A percentile compares a stretch with the other conserved stretches of the same genome.
phyloP scores from a whole-genome alignment of 1,140 invertebrate species.

The Ceratina australensis region DNA sequence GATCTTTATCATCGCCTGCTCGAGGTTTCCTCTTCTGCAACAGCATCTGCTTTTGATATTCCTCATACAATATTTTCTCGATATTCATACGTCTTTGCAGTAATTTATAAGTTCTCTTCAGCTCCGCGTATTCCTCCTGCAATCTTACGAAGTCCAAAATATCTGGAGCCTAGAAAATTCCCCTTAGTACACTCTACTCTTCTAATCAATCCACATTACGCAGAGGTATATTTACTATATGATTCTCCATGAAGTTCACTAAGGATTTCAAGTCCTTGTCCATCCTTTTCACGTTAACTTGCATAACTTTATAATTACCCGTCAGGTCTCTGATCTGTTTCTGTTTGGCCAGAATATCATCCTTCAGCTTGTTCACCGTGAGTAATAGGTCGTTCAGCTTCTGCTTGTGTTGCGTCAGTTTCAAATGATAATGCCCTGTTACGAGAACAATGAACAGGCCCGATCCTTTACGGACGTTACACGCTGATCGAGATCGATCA shows the following conservation, averaged over 20 bases:
- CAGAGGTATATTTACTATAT: slow-evolving; percentile 60
- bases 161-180: slow-evolving; percentile 76
- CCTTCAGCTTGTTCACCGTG: slow-evolving; percentile 71
- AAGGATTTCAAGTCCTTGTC: slow-evolving; percentile 70
- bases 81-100: slow-evolving; percentile 78
- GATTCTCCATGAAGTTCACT: slow-evolving; percentile 69
- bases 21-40: neutral
- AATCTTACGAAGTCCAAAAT: slow-evolving; percentile 80
- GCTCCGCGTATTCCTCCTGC: slow-evolving; percentile 77
- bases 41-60: neutral
- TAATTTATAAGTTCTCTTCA: slow-evolving; percentile 78
- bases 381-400: slow-evolving; percentile 75
- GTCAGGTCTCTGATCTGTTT: slow-evolving; percentile 56
- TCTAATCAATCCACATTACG: neutral
- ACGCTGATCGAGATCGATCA: slow-evolving; percentile 27
- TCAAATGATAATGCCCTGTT: slow-evolving; percentile 67
- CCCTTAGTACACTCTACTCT: neutral
- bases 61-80: slow-evolving; percentile 56
- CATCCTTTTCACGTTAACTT: slow-evolving; percentile 69
- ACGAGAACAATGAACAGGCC: neutral
- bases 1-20: neutral
- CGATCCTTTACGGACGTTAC: neutral
- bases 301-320: slow-evolving; percentile 45
- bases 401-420: slow-evolving; percentile 77
- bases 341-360: slow-evolving; percentile 56